Conservation (phyloP, 1,140 invertebrate genomes). For the Diachasma alloeum region DNA sequence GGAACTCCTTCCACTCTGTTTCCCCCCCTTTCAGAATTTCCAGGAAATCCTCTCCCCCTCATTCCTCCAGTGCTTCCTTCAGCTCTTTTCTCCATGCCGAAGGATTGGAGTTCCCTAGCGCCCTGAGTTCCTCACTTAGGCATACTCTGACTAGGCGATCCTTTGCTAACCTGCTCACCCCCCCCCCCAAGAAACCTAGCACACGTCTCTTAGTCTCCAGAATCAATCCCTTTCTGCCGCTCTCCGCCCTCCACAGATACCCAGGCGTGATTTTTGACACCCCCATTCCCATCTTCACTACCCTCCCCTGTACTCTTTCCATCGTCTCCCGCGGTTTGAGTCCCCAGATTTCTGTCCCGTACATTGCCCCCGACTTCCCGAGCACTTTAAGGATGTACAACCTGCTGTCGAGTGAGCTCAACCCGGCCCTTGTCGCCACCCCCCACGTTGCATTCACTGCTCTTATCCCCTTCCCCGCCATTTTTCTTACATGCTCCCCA, state of each 20-base stretch:
- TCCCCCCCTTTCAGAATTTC: background rate
- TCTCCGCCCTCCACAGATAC: background rate
- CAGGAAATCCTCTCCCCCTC: background rate
- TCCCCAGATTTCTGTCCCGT: conserved; percentile 21
- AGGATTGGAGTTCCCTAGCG: background rate
- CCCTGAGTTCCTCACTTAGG: conserved; percentile 10
- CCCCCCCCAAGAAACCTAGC: background rate
- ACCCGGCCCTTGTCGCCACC: too few species aligned
- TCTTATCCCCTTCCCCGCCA: too few species aligned
- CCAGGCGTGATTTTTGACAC: background rate
- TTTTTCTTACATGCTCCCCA: too few species aligned
- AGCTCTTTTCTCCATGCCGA: background rate
- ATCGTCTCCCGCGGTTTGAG: background rate
- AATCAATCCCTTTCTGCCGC: background rate
- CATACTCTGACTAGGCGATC: conserved; percentile 4
- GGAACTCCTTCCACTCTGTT: too few species aligned
- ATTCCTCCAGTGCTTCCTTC: background rate
- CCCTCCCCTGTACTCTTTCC: background rate
- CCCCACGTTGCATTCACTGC: too few species aligned
- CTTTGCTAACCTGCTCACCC: background rate
- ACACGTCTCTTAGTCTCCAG: background rate
- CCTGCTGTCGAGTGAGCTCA: too few species aligned
- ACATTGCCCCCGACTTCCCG: too few species aligned
- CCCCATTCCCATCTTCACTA: background rate
- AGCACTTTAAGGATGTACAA: too few species aligned